A percentile compares a stretch with the other conserved stretches of the same genome.
These are phyloP conservation scores for Chrysolina haemoptera DNA, from an alignment of 2,888 invertebrate species.

Conservation along the genomic window DNA sequence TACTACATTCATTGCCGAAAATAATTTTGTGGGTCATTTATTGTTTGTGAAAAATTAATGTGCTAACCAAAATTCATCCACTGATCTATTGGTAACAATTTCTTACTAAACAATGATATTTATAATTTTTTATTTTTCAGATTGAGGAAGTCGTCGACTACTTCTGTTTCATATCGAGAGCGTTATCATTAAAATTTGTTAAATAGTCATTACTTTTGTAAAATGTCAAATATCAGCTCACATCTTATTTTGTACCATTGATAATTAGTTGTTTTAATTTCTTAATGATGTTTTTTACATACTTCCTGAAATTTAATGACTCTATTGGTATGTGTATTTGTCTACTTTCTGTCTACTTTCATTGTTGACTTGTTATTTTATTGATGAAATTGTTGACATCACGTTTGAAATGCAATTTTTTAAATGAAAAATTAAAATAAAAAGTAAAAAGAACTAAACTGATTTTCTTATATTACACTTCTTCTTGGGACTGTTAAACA, in stretches of 20 bases:
- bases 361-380: constrained; percentile 8
- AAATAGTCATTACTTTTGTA: constrained; percentile 30
- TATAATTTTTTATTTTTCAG: constrained; percentile 72
- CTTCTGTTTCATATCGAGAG: constrained; percentile 85
- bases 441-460: neutral
- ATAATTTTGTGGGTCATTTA: no score
- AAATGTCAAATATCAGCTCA: neutral
- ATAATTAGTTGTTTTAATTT: neutral
- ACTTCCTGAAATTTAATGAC: no score
- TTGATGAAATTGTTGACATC: neutral
- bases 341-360: neutral
- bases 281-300: neutral
- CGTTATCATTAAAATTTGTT: constrained; percentile 73
- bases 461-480: no score
- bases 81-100: neutral
- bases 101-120: neutral
- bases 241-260: neutral
- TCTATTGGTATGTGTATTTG: no score
- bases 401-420: constrained; percentile 1
- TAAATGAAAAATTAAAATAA: constrained; percentile 21
- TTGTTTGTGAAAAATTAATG: no score
- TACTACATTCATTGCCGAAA: no score
- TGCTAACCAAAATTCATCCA: no score
- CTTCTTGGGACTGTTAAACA: no score
- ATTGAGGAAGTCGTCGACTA: constrained; percentile 96